Percentiles rank a stretch among this genome's conserved stretches.
phyloP scores from a whole-genome alignment of 1,140 invertebrate species.

The Pseudomyrmex concolor region DNA sequence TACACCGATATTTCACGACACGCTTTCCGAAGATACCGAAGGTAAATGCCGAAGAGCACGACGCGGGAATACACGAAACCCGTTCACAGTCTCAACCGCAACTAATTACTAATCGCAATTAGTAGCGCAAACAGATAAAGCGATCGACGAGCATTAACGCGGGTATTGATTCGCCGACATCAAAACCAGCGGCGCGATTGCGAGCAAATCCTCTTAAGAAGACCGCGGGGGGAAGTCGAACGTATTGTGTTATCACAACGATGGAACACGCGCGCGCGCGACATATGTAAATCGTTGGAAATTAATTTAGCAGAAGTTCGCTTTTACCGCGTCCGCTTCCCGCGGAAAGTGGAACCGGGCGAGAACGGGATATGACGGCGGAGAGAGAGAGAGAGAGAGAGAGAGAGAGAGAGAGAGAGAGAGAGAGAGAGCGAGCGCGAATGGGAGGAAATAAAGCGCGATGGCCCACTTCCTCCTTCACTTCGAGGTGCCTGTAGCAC shows the following conservation, averaged over 20 bases:
- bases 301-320: constrained; percentile 76
- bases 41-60: not conserved
- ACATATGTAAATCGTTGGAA: constrained; percentile 75
- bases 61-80: not conserved
- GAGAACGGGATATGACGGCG: constrained; percentile 43
- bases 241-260: constrained; percentile 73
- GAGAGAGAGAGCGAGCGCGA: constrained; percentile 6
- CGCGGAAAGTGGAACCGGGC: constrained; percentile 46
- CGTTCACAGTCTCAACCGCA: not conserved
- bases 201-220: constrained; percentile 68
- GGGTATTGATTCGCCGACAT: constrained; percentile 59
- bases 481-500: not conserved
- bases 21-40: constrained; percentile 23
- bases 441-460: constrained; percentile 69
- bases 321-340: constrained; percentile 39
- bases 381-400: too few species aligned
- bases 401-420: too few species aligned
- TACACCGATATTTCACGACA: not conserved
- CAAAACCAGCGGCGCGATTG: constrained; percentile 36
- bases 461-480: constrained; percentile 69
- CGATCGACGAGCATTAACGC: constrained; percentile 51
- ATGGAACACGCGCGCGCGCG: constrained; percentile 34
- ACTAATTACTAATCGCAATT: constrained; percentile 61
- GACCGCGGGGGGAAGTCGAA: not conserved
- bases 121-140: constrained; percentile 30